phyloP scores from a whole-genome alignment of 2,113 vertebrate species.

The Notothenia coriiceps region DNA sequence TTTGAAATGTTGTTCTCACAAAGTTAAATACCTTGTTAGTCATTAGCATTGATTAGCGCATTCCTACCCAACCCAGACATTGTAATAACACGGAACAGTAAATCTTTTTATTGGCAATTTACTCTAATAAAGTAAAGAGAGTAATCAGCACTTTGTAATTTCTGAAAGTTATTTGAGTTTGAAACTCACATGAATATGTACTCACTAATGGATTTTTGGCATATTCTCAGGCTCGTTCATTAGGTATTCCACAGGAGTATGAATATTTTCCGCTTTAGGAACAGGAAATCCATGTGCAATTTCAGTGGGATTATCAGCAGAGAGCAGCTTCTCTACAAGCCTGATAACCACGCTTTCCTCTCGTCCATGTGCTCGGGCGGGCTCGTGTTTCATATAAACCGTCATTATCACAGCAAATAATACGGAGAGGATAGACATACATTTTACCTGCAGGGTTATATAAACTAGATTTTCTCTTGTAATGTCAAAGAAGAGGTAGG shows the following conservation, averaged over 20 bases:
- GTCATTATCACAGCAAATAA: conserved; percentile 17
- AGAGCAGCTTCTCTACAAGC: conserved; percentile 62
- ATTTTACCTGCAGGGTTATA: conserved; percentile 3
- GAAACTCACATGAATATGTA: background rate
- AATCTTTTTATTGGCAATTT: conserved; percentile 11
- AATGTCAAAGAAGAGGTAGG: conserved; percentile 6
- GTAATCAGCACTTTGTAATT: background rate
- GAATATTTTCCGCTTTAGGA: conserved; percentile 68
- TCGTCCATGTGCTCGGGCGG: conserved; percentile 48
- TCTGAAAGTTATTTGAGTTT: conserved; percentile 12
- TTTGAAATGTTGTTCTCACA: conserved; percentile 1
- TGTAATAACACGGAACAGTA: background rate
- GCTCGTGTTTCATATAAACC: conserved; percentile 40
- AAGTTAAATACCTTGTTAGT: background rate
- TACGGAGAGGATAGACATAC: conserved; percentile 9
- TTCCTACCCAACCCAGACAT: background rate
- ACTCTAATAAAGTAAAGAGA: background rate
- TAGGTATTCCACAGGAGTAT: conserved; percentile 59
- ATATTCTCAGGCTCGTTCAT: conserved; percentile 41
- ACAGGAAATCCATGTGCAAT: conserved; percentile 80
- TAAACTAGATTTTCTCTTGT: background rate
- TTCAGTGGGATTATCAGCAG: conserved; percentile 77
- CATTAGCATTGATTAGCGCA: conserved; percentile 11
- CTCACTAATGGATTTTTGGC: background rate
- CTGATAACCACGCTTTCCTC: conserved; percentile 64